Base-by-base conservation (phyloP, 2,888 invertebrate species). In the Phymatocera aterrima region DNA sequence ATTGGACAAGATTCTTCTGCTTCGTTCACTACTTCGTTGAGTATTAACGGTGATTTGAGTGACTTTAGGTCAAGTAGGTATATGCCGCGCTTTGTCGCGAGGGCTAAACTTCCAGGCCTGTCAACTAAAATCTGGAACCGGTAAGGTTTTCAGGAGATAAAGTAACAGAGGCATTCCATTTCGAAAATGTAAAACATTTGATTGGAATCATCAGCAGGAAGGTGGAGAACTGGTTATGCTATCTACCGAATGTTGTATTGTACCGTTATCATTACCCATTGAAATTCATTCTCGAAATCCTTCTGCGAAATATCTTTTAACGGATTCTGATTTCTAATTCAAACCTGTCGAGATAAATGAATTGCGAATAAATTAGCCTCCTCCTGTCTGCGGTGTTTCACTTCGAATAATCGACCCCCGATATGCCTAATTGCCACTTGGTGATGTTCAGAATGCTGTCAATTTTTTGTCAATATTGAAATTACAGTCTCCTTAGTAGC, bases 321-420 rank as follows among this genome's bases (percentile, higher is more conserved):
- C 34, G 72, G 18, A 34, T 51, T 72, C 72, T 51, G 48, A 43
- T 72, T 72, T 72, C 72, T 72, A 72, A 72, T 72, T 51, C 18
- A 51, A 51, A 72, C 18, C 4, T 2, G 34, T 18, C 28, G 34
- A 18, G n/a, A 34, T 48, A 51, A 31, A 51, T 72, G 34, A 34
- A 28, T 31, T 1, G 48, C 51, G 31, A 72, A 72, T 72, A 51
- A 72, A 48, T 72, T 48, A 48, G 28, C 34, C 72, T 8, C 34
- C 34, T 15, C 18, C 24, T 28, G 8, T 28, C 6, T 68, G 15
- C 6, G 15, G 15, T 43, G 43, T 12, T 46, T 61, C n/a, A 31
- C 34, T 61, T 18, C 10, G 31, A 64, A 64, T 64, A 37, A 64
- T 64, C 12, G 37, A 15, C n/a, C 21, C 8, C 37, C 34, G 6